Conservation (phyloP, 2,888 invertebrate species). For the Nomada flava region DNA sequence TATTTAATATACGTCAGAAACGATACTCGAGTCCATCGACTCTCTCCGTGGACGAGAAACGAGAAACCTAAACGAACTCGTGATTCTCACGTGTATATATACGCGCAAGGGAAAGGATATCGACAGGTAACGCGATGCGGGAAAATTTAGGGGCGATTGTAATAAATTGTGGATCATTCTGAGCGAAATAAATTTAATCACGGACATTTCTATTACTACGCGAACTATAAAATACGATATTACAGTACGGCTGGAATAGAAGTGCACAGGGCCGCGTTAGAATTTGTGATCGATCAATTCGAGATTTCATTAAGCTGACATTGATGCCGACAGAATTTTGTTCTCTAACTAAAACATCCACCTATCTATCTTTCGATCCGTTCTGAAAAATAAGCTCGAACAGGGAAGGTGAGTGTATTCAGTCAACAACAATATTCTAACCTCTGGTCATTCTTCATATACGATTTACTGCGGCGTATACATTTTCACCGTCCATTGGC, state of each 20-base stretch:
- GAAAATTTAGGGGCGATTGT: constrained; percentile 21
- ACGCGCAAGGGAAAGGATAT: constrained; percentile 10
- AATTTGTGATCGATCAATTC: constrained; percentile 46
- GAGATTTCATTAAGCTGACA: constrained; percentile 37
- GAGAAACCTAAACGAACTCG: background rate
- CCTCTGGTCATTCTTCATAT: background rate
- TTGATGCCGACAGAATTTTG: constrained; percentile 47
- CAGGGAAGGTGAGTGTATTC: constrained; percentile 24
- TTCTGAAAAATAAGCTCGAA: constrained; percentile 26
- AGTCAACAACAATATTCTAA: constrained; percentile 28
- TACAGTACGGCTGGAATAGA: constrained; percentile 20
- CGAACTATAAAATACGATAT: constrained; percentile 39
- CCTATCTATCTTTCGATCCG: constrained; percentile 42
- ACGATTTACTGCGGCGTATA: constrained; percentile 24
- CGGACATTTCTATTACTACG: constrained; percentile 50
- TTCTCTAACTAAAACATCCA: constrained; percentile 2
- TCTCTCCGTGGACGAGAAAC: background rate
- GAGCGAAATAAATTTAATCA: constrained; percentile 54
- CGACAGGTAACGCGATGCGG: constrained; percentile 32
- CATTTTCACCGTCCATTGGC: constrained; percentile 25
- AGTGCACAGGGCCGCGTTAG: background rate
- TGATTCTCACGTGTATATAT: background rate
- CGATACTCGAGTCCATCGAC: background rate
- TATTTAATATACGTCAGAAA: background rate
- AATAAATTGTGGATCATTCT: constrained; percentile 46